Evolutionary conservation across 2,797 vertebrate species (phyloP), one percentile per base, ranked within the genome.

Genomic region (Macrochelys suwanniensis): DNA sequence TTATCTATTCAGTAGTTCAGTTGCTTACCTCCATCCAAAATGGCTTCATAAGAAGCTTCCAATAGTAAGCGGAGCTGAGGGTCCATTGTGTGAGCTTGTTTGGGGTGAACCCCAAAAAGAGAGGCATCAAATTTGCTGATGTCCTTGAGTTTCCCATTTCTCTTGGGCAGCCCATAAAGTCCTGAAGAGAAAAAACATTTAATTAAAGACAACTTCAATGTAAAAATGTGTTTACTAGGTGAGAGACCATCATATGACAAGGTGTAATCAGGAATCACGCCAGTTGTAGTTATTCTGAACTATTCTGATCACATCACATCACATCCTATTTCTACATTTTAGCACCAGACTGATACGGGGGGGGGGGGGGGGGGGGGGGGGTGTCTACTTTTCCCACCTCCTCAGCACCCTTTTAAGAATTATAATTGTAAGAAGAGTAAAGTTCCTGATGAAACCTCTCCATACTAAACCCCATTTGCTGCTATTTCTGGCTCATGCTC

Each of bases 11-110:
- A 80, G 50, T 54, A 79, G 82, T 77, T 57, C 65, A 89, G n/a
- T 51, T 86, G 77, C 97, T 95, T 94, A 99, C 99, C 99, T 98
- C 98, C 99, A 83, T 99, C 99, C 94, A 99, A 92, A 45, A 99
- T 99, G 84, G 99, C 99, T 97, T 99, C 99, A 1, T 99, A 99
- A 88, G 99, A 97, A 65, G 99, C 97, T 97, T 99, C 99, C 89
- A 99, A 96, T 94, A 99, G 97, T 96, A 99, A 94, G 7, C 99
- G 98, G 68, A 99, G 98, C 85, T 99, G 99, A 56, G 99, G 99
- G 97, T 99, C 99, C 99, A 99, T 99, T 2, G 99, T 99, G 96
- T 99, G 98, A 23, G 99, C 99, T 97, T 99, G 99, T 97, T 99
- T 99, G 83, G 99, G 98, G 98, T 99, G 97, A 98, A 99, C 95